Base-by-base conservation (phyloP, 1,140 invertebrate genomes). In the Conus ventricosus region DNA sequence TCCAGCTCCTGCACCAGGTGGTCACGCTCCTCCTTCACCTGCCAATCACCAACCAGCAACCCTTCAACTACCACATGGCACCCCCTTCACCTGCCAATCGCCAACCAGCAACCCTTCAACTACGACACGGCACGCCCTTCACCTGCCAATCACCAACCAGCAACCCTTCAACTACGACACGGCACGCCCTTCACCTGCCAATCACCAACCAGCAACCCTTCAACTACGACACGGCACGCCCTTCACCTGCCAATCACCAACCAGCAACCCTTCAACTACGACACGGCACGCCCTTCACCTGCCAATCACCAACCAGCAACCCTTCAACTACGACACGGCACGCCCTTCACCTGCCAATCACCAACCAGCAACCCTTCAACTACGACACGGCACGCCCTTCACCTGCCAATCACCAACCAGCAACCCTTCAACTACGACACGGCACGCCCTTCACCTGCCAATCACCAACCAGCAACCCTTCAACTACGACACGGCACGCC, bases 21-120 rank as follows among this genome's bases (percentile, higher is more conserved):
- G 71, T 94, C 93, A 71, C 93, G 92, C 60, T 95, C 94, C 51
- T 91, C 90, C 84, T 93, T 93, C 84, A 94, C 85, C 85, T 87
- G 75, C 67, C 54, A 27, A 78, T 63, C 60, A 39, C 39, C 39
- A 39, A 39, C 39, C 39, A 39, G 39, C 39, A 39, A 39, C 39
- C 39, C 0, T 39, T 39, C 39, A 39, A 39, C 39, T 39, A 39
- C 39, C 39, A 39, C 39, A 39, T 39, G 39, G 39, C 39, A 3
- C 39, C 39, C 0, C 90, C 84, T 93, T 93, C 84, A 94, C 85
- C 85, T 87, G 75, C 67, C 54, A 27, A 78, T 63, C 60, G 3
- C 39, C 39, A 39, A 39, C 39, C 39, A 39, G 39, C 39, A 39
- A 39, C 39, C 39, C 0, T 39, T 39, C 39, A 39, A 39, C 39